A percentile compares a stretch with the other conserved stretches of the same genome.
Evolutionary conservation across 2,797 vertebrate genomes (phyloP).

Genomic region (Merluccius polli): DNA sequence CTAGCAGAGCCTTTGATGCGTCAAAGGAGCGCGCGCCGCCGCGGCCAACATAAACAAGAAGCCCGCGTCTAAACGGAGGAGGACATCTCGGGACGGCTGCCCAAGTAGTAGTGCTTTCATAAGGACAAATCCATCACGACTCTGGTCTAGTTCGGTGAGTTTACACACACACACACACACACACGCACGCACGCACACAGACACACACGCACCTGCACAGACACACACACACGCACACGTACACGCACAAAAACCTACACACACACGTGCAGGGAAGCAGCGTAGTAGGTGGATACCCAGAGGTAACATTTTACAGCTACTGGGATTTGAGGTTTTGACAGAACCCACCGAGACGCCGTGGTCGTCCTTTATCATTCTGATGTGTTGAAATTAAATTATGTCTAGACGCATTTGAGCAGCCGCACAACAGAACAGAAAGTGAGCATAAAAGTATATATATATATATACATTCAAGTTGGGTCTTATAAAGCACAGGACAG

Average conservation of each 20-base stretch:
- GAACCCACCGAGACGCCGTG: neutral
- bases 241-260: no score
- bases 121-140: conserved; percentile 61
- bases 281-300: neutral
- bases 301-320: neutral
- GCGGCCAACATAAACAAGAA: conserved; percentile 71
- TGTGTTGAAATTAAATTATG: neutral
- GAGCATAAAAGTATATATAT: no score
- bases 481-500: neutral
- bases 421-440: no score
- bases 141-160: conserved; percentile 50
- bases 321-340: neutral
- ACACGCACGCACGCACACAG: neutral
- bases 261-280: conserved; percentile 27
- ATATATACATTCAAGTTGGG: neutral
- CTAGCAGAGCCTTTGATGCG: conserved; percentile 69
- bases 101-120: conserved; percentile 61
- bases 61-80: conserved; percentile 67
- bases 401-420: neutral
- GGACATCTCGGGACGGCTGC: conserved; percentile 68
- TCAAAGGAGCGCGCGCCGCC: conserved; percentile 62
- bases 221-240: no score
- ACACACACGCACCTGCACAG: neutral
- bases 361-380: neutral
- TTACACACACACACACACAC: conserved; percentile 14